Evolutionary conservation across 1,140 invertebrate genomes (phyloP), one percentile per base, ranked within the genome.

Genomic region (Hylyphantes graminicola): DNA sequence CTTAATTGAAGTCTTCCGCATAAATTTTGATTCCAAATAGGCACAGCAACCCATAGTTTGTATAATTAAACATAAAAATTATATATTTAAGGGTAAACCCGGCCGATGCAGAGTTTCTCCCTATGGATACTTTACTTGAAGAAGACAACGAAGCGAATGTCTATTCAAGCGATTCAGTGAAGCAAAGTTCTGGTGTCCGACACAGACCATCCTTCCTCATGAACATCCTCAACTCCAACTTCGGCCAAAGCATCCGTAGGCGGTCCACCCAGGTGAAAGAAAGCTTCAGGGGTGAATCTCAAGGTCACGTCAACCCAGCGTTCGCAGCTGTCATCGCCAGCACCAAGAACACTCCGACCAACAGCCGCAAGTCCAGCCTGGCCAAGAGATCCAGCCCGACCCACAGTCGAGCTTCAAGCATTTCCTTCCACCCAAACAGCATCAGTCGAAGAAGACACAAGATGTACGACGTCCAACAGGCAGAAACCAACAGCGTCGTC

Each of bases 61-160:
- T 2, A 35, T 35, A 35, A 35, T 35, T 35, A 35, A 35, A 35
- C 35, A 35, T 35, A 35, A 35, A 1, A 35, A 35, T 35, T 35
- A 21, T 54, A 7, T 57, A 2, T 77, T 80, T 11, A 70, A 85
- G 85, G 51, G 81, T 88, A 10, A 63, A 86, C 21, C 54, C 86
- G 7, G 85, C 86, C 0, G 86, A 88, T 64, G 65, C 77, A 13
- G 87, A 88, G 74, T 86, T 88, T 64, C 19, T 88, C 8, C 79
- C 87, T 9, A 83, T 85, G 54, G 87, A 87, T 12, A 83, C 85
- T 64, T 76, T 86, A 0, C 64, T 86, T n/a, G 86, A 87, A 61
- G 86, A 86, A 50, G 87, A 87, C 51, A 81, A 78, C n/a, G 73
- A 85, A 15, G 83, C 72, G 51, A 83, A 87, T 86, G 64, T 73